Evolutionary conservation across 1,140 invertebrate genomes (phyloP), one percentile per base, ranked within the genome.

Genomic region (Polypedilum vanderplanki): DNA sequence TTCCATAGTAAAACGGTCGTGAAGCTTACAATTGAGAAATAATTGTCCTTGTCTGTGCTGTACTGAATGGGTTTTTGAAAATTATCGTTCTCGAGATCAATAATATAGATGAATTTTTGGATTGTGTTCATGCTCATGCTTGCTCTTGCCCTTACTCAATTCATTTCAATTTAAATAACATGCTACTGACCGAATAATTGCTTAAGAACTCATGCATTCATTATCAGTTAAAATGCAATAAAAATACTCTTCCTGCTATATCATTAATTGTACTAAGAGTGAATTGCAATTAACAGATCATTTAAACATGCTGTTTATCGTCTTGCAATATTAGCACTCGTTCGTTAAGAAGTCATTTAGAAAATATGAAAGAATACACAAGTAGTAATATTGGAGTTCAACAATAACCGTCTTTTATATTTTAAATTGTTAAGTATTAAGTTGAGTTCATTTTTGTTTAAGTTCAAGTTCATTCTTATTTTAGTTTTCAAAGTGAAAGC

Each of bases 1-100:
- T 57, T 57, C 46, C 46, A 57, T 12, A n/a, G n/a, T n/a, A 15
- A 15, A 57, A 57, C 12, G 15, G 46, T 57, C 46, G 12, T 57
- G 46, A 57, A 33, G 9, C 12, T n/a, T 33, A n/a, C 46, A 57
- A 57, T 57, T 57, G n/a, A 15, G 46, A n/a, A 57, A 57, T 12
- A n/a, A 12, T 46, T 57, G 46, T 57, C 46, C 46, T 57, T 57
- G 46, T n/a, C 15, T 57, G 46, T 57, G 46, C 15, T 57, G 15
- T 57, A 57, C 15, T n/a, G 46, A n/a, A n/a, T 57, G 46, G 46
- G 9, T 57, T 57, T 33, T 57, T 57, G 46, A 12, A 57, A 57
- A 57, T 57, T 57, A 57, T 57, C 46, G 46, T 57, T 57, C 46
- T 57, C n/a, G 46, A 57, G 46, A 57, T 57, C 46, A 57, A 57